phyloP scores from a whole-genome alignment of 2,797 vertebrate species.

The Phoebastria nigripes region DNA sequence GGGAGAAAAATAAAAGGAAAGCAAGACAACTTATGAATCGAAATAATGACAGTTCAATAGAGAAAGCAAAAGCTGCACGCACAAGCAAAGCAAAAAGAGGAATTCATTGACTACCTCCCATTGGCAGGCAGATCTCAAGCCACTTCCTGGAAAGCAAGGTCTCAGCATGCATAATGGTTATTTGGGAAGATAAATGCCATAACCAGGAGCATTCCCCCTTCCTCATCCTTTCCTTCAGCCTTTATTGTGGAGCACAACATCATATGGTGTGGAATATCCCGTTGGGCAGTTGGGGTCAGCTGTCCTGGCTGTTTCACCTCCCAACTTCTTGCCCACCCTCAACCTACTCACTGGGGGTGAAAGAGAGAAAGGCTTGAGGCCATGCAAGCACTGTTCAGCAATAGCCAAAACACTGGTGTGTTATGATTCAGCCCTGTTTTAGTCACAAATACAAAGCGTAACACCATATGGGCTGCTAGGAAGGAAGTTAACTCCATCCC shows the following conservation, averaged over 20 bases:
- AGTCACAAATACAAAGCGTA: not conserved
- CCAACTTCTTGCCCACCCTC: not conserved
- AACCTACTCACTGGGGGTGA: not conserved
- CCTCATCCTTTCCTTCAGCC: not conserved
- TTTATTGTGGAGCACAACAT: not conserved
- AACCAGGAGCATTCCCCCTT: not conserved
- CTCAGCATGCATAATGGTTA: not conserved
- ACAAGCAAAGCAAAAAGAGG: not conserved
- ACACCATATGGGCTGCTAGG: not conserved
- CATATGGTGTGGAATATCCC: not conserved
- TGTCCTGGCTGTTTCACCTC: not conserved
- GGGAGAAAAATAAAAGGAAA: not conserved
- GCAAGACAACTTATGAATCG: fast-evolving
- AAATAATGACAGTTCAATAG: not conserved
- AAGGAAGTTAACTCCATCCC: not conserved
- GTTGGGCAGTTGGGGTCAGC: not conserved
- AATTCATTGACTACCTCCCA: not conserved
- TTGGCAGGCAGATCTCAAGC: not conserved
- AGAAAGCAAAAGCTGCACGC: not conserved
- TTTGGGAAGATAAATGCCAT: not conserved
- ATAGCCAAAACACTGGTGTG: not conserved
- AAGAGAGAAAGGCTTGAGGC: not conserved
- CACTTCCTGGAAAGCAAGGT: not conserved
- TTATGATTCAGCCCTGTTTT: not conserved
- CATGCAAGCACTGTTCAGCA: not conserved